A percentile compares a stretch with the other conserved stretches of the same genome.
Evolutionary conservation across 1,140 invertebrate genomes (phyloP).

Genomic region (Atta colombica): DNA sequence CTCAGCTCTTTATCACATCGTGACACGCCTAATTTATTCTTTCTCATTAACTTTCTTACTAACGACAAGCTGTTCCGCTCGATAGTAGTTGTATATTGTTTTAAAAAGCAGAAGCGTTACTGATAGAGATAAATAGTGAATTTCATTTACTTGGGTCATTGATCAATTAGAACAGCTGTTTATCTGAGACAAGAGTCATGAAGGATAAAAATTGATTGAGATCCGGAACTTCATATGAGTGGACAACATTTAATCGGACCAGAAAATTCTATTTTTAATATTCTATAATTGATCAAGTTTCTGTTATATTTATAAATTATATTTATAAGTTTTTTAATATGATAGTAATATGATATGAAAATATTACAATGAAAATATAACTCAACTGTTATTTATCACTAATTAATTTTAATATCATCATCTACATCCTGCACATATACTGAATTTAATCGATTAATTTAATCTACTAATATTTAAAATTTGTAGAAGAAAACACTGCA

Average conservation of each 20-base stretch:
- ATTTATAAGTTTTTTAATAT: not conserved
- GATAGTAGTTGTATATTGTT: not conserved
- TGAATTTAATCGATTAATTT: not conserved
- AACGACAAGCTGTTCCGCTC: constrained; percentile 12
- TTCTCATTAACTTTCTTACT: constrained; percentile 31
- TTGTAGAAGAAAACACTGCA: not conserved
- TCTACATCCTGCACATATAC: not conserved
- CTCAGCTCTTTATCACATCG: constrained; percentile 34
- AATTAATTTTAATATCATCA: too few species aligned
- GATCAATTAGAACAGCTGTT: not conserved
- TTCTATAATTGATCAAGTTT: not conserved
- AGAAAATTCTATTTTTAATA: not conserved
- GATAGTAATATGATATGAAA: not conserved
- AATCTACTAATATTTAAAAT: not conserved
- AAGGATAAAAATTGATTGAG: not conserved
- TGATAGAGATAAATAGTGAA: constrained; percentile 1
- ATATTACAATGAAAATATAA: too few species aligned
- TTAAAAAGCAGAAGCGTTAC: not conserved
- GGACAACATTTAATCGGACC: not conserved
- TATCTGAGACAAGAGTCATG: not conserved
- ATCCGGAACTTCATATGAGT: not conserved
- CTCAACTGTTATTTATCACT: too few species aligned
- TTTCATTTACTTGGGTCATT: constrained; percentile 4
- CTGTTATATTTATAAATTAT: not conserved
- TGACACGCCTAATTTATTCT: constrained; percentile 40